Conservation (phyloP, 2,888 invertebrate genomes). For the Lymantria monacha region DNA sequence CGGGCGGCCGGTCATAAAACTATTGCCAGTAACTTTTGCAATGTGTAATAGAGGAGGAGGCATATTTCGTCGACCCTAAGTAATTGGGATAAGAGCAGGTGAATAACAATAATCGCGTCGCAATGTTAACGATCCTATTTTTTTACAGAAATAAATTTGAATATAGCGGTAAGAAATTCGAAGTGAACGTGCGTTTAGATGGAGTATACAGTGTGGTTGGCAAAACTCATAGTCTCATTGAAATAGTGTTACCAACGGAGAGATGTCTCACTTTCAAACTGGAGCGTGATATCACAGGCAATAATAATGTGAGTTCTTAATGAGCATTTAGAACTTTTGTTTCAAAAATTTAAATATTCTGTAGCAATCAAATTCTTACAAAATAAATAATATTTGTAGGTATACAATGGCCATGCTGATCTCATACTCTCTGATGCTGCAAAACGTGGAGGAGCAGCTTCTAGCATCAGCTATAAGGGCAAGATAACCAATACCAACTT, state of each 20-base stretch:
- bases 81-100: no score
- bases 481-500: conserved; percentile 56
- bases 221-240: conserved; percentile 55
- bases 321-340: neutral
- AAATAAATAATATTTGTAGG: conserved; percentile 29
- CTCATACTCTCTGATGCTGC: conserved; percentile 54
- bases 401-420: conserved; percentile 55
- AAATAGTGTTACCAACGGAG: conserved; percentile 70
- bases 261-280: conserved; percentile 62
- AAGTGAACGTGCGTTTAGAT: conserved; percentile 56
- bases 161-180: conserved; percentile 64
- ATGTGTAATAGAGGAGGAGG: no score
- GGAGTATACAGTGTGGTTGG: conserved; percentile 43
- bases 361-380: neutral
- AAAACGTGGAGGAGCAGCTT: conserved; percentile 60
- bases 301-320: conserved; percentile 49
- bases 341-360: no score
- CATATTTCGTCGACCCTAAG: no score
- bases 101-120: no score
- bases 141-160: conserved; percentile 67
- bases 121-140: no score
- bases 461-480: conserved; percentile 57
- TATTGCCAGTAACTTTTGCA: no score
- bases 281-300: conserved; percentile 50
- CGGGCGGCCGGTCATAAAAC: no score